Evolutionary conservation across 1,140 invertebrate genomes (phyloP), one percentile per base, ranked within the genome.

Genomic region (Aphelinus certus): DNA sequence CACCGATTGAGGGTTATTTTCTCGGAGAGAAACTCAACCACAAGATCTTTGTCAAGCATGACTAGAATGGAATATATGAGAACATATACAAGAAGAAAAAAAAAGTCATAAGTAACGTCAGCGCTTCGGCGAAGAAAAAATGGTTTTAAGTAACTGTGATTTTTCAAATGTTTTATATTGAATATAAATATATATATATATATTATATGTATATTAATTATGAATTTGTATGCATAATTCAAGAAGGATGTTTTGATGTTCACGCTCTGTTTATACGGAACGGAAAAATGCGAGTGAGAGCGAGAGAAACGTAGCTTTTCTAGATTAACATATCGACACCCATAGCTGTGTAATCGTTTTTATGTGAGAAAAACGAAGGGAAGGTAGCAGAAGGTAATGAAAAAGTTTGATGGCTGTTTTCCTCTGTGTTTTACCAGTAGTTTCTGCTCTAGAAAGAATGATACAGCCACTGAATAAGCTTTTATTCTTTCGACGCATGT

Each of bases 141-240:
- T 81, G 75, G 82, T 83, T 83, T 85, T 81, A 82, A 84, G 82
- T 85, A 85, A 84, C 85, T 85, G 84, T 87, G 84, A 86, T 86
- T 87, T 81, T 85, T 83, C 80, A 81, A 83, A 83, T 86, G 77
- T 85, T 83, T 84, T 83, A 80, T 82, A 83, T 82, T 80, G 79
- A 79, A 83, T 78, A 81, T 77, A 79, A 77, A 80, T 80, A 80
- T 74, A 80, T 79, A 81, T n/a, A n/a, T 77, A 79, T 79, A 80
- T 79, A 80, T 80, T 83, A 81, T 72, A 80, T 79, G 76, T 81
- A 83, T 78, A 82, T 76, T 76, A 83, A 73, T 77, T 83, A 83
- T 81, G 80, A 76, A 81, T 83, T 85, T 84, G 73, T 85, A 82
- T 80, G 81, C 78, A 83, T 83, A 84, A 84, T 79, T 65, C 70